A percentile compares a stretch with the other conserved stretches of the same genome.
Conservation (phyloP, 2,888 invertebrate species). For the Argynnis bischoffii region DNA sequence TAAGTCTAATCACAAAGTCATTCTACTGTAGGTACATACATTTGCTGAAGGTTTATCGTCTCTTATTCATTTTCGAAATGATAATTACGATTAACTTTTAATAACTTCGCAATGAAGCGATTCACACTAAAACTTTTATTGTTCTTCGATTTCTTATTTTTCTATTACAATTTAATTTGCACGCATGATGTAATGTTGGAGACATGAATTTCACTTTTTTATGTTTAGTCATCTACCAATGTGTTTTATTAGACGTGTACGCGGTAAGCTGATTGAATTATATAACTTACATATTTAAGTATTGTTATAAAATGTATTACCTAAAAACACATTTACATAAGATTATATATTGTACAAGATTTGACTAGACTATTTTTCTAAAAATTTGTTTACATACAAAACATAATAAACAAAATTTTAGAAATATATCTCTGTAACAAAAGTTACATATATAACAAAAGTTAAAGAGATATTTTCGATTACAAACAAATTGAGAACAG, state of each 20-base stretch:
- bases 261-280: conserved; percentile 56
- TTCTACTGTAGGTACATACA: too few relatives aligned
- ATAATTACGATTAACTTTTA: conserved; percentile 42
- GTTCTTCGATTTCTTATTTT: conserved; percentile 47
- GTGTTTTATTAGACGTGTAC: conserved; percentile 48
- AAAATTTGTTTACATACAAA: too few relatives aligned
- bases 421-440: too few relatives aligned
- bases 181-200: conserved; percentile 54
- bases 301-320: conserved; percentile 1
- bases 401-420: too few relatives aligned
- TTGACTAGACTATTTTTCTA: too few relatives aligned
- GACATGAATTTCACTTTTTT: conserved; percentile 66
- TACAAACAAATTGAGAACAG: too few relatives aligned
- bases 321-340: background rate
- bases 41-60: too few relatives aligned
- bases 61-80: background rate
- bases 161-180: conserved; percentile 48
- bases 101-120: conserved; percentile 55
- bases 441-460: too few relatives aligned
- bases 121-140: conserved; percentile 53
- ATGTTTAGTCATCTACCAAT: conserved; percentile 56
- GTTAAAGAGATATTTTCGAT: too few relatives aligned
- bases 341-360: background rate
- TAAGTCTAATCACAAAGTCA: too few relatives aligned
- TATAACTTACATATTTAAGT: conserved; percentile 8